phyloP scores from a whole-genome alignment of 1,140 invertebrate genomes.

The Atta texana region DNA sequence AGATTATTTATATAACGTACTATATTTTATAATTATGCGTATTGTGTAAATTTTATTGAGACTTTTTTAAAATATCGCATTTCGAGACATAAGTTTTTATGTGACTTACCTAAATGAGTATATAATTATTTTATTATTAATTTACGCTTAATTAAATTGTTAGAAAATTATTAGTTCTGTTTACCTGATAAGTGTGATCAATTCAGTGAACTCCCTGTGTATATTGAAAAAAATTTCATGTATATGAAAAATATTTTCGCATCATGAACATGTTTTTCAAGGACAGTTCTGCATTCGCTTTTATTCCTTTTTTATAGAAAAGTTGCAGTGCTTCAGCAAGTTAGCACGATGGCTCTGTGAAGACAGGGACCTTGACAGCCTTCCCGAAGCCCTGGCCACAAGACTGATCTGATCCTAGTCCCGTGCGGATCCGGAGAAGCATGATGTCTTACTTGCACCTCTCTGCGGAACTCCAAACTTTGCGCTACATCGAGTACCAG shows the following conservation, averaged over 20 bases:
- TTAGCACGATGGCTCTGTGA: conserved; percentile 91
- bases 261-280: not conserved
- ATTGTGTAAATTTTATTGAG: not conserved
- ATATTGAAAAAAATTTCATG: not conserved
- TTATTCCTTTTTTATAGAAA: conserved; percentile 38
- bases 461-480: conserved; percentile 85
- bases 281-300: not conserved
- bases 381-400: conserved; percentile 91
- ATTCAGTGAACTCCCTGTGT: not conserved
- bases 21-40: not conserved
- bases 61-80: not conserved
- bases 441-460: conserved; percentile 89
- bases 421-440: conserved; percentile 87
- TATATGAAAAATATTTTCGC: not conserved
- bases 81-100: not conserved
- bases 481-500: conserved; percentile 79
- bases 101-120: not conserved
- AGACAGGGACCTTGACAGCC: conserved; percentile 89
- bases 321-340: conserved; percentile 74
- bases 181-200: not conserved
- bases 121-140: conserved; percentile 15
- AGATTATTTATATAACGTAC: not conserved
- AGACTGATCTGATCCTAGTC: conserved; percentile 88
- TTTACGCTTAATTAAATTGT: conserved; percentile 18
- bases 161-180: not conserved